A percentile compares a stretch with the other conserved stretches of the same genome.
Evolutionary conservation across 2,888 invertebrate species (phyloP).

Genomic region (Coelopa pilipes): DNA sequence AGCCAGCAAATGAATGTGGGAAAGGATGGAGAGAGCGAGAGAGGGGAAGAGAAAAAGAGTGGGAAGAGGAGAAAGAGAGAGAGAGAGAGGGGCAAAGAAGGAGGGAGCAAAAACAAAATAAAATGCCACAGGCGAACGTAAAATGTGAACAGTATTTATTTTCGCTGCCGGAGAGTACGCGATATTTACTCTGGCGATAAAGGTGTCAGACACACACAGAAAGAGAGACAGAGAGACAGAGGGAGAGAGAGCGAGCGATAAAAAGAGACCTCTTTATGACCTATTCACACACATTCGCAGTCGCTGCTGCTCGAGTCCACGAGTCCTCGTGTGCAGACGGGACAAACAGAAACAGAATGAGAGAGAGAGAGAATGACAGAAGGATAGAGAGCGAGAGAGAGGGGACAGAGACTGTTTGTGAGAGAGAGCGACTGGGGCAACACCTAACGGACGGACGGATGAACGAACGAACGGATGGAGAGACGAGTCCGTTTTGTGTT

Average conservation of each 20-base stretch:
- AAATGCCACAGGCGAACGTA: too few species aligned
- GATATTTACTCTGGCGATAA: constrained; percentile 11
- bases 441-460: neutral
- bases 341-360: neutral
- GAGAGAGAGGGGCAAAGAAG: too few species aligned
- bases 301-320: neutral
- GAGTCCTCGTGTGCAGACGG: constrained; percentile 9
- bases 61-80: too few species aligned
- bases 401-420: neutral
- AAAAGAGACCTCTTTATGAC: constrained; percentile 24
- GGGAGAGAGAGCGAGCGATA: constrained; percentile 1
- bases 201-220: constrained; percentile 19
- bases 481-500: neutral
- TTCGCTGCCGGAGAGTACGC: neutral
- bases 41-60: too few species aligned
- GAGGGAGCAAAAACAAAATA: too few species aligned
- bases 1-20: too few species aligned
- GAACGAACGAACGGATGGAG: too few species aligned
- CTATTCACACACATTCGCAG: constrained; percentile 34
- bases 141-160: too few species aligned
- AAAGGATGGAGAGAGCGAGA: too few species aligned
- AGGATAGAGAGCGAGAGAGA: neutral
- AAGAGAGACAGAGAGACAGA: constrained; percentile 2
- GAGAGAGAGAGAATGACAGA: neutral
- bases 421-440: neutral